A percentile compares a stretch with the other conserved stretches of the same genome.
These are phyloP conservation scores for Gasterosteus aculeatus DNA, from an alignment of 2,113 vertebrate species.

Conservation along the genomic window DNA sequence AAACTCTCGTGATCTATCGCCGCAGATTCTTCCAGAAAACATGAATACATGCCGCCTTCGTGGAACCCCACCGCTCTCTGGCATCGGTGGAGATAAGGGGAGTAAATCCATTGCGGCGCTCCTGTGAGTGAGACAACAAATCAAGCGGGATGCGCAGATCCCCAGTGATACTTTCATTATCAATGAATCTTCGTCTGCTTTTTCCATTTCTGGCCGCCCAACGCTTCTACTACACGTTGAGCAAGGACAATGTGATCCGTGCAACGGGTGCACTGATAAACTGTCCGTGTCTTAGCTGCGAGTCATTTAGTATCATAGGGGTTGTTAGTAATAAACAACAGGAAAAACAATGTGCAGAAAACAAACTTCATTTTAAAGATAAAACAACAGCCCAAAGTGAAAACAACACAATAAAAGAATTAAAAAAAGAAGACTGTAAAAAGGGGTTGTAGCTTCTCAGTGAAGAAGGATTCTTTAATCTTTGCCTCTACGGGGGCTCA, in stretches of 20 bases:
- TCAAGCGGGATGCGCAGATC: conserved; percentile 51
- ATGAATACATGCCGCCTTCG: conserved; percentile 60
- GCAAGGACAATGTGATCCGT: conserved; percentile 20
- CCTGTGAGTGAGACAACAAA: conserved; percentile 54
- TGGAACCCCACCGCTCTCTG: conserved; percentile 59
- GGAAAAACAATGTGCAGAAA: not conserved
- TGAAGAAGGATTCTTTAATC: too few relatives aligned
- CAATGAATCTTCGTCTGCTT: conserved; percentile 55
- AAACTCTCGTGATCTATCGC: conserved; percentile 57
- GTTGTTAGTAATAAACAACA: conserved; percentile 9
- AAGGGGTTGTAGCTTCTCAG: not conserved
- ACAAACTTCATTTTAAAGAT: not conserved
- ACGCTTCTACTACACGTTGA: conserved; percentile 19
- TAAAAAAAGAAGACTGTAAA: not conserved
- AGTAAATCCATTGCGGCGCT: conserved; percentile 60
- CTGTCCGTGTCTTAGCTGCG: conserved; percentile 10
- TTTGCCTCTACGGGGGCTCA: not conserved
- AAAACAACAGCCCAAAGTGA: too few relatives aligned
- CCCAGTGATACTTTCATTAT: conserved; percentile 61
- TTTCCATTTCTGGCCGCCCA: conserved; percentile 48
- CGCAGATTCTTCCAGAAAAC: conserved; percentile 51
- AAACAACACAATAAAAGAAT: not conserved
- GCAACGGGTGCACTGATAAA: conserved; percentile 19
- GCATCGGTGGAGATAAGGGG: conserved; percentile 52
- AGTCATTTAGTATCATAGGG: not conserved